Evolutionary conservation across 1,140 invertebrate species (phyloP).

Genomic region (Trichomalopsis sarcophagae): DNA sequence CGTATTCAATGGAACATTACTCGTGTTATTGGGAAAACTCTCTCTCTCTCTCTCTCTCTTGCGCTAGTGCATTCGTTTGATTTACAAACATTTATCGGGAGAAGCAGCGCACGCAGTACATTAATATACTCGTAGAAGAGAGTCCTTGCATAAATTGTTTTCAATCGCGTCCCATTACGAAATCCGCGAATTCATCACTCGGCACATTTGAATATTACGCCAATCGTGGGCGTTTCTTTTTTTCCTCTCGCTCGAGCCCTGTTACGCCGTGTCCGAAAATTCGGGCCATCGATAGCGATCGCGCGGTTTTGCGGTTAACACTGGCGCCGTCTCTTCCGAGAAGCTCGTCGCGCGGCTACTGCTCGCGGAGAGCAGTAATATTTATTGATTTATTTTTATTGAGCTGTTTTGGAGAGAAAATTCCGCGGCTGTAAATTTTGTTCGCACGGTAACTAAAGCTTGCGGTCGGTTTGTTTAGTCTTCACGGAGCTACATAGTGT

Average conservation of each 20-base stretch:
- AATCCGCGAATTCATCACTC: background rate
- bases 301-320: constrained; percentile 27
- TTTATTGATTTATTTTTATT: constrained; percentile 46
- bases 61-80: background rate
- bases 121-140: background rate
- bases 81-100: background rate
- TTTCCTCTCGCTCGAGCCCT: background rate
- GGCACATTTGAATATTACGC: constrained; percentile 8
- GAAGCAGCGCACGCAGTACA: too few species aligned
- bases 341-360: background rate
- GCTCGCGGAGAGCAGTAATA: background rate
- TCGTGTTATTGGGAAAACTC: background rate
- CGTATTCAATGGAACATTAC: background rate
- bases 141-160: background rate
- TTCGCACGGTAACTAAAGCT: background rate
- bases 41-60: too few species aligned
- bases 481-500: background rate
- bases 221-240: constrained; percentile 1
- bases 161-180: background rate
- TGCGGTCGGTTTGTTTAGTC: constrained; percentile 4
- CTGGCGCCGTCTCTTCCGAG: constrained; percentile 28
- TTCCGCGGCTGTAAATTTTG: background rate
- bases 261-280: background rate
- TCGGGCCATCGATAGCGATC: constrained; percentile 20
- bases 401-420: constrained; percentile 15